Percentiles rank a stretch among this genome's conserved stretches.
Evolutionary conservation across 2,888 invertebrate genomes (phyloP).

Genomic region (Mantis religiosa): DNA sequence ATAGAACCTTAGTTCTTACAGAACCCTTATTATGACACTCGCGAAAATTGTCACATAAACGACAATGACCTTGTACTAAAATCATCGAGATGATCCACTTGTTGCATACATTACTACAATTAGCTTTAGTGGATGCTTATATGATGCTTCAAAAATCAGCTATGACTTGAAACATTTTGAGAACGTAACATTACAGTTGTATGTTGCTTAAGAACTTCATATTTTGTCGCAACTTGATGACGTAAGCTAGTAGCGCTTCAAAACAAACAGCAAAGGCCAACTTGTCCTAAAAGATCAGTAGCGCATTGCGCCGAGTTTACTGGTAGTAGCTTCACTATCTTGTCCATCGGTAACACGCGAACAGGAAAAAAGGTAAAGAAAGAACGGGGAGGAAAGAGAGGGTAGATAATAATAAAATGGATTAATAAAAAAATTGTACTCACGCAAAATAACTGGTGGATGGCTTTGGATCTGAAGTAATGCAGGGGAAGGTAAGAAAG

Average conservation of each 20-base stretch:
- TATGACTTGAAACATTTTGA: too few relatives aligned
- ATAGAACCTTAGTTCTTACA: too few relatives aligned
- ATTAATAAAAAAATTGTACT: slow-evolving; percentile 14
- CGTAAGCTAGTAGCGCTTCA: not conserved
- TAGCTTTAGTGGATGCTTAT: too few relatives aligned
- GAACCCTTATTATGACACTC: too few relatives aligned
- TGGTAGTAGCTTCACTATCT: not conserved
- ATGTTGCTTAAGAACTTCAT: too few relatives aligned
- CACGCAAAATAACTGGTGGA: slow-evolving; percentile 17
- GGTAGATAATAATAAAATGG: slow-evolving; percentile 9
- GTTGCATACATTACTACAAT: too few relatives aligned
- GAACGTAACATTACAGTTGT: too few relatives aligned
- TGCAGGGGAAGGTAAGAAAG: not conserved
- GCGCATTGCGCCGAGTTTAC: not conserved
- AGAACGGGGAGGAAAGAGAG: not conserved
- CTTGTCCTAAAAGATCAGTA: not conserved
- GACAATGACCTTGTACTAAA: too few relatives aligned
- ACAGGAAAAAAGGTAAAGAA: not conserved
- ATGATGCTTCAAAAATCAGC: too few relatives aligned
- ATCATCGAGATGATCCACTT: too few relatives aligned
- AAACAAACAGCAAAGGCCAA: not conserved
- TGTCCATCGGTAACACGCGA: slow-evolving; percentile 13
- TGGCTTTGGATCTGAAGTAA: slow-evolving; percentile 8
- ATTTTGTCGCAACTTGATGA: too few relatives aligned
- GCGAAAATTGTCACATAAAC: too few relatives aligned